Conservation (phyloP, 2,797 vertebrate genomes). For the Tokudaia tokunoshimensis region DNA sequence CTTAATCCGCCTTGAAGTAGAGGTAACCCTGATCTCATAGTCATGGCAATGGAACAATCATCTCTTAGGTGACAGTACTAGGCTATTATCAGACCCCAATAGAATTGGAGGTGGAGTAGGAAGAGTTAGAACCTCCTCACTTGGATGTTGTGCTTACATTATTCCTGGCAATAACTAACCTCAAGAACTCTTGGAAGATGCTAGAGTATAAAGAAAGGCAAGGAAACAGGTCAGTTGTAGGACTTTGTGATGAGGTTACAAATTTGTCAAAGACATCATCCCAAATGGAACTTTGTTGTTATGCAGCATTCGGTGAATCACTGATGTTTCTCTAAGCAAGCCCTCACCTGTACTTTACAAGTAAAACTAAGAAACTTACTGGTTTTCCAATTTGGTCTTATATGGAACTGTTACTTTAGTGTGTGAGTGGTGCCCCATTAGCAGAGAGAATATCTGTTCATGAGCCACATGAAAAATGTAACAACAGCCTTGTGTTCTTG, state of each 20-base stretch:
- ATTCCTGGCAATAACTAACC: neutral
- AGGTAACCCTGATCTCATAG: neutral
- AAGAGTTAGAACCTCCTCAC: neutral
- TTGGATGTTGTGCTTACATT: too few species aligned
- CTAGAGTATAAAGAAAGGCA: neutral
- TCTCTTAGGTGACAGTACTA: neutral
- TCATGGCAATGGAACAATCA: neutral
- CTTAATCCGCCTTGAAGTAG: neutral
- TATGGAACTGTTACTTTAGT: neutral
- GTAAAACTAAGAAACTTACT: neutral
- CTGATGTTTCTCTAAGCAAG: neutral
- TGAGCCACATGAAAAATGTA: neutral
- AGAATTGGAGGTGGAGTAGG: neutral
- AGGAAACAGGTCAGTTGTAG: neutral
- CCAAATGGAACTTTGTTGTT: neutral
- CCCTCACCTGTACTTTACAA: neutral
- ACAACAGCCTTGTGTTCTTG: neutral
- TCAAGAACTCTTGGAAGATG: neutral
- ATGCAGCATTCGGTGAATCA: too few species aligned
- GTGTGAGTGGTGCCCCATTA: neutral
- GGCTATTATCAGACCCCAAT: too few species aligned
- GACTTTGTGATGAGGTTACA: neutral
- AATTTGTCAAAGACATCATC: neutral
- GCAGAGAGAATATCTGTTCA: neutral
- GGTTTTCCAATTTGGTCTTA: neutral